phyloP scores from a whole-genome alignment of 2,797 vertebrate species.

The Lacerta bilineata region DNA sequence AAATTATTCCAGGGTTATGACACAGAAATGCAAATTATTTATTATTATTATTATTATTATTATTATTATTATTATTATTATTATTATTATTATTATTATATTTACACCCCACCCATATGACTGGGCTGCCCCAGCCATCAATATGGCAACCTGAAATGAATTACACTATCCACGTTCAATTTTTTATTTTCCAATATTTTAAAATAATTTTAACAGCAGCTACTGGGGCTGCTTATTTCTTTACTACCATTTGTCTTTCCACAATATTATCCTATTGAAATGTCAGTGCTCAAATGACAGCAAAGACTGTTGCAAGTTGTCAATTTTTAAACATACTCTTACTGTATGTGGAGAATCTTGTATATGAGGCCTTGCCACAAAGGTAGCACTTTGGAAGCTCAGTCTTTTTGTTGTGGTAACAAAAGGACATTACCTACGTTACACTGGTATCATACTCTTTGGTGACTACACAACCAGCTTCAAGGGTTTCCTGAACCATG shows the following conservation, averaged over 20 bases:
- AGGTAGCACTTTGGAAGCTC: not conserved
- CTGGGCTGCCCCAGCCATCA: not conserved
- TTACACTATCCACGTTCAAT: not conserved
- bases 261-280: slow-evolving; percentile 36
- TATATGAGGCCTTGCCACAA: not conserved
- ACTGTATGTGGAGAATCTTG: not conserved
- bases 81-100: not conserved
- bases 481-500: not conserved
- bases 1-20: not conserved
- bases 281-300: slow-evolving; percentile 40
- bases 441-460: not conserved
- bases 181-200: not conserved
- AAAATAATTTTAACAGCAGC: not conserved
- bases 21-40: slow-evolving; percentile 20
- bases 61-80: not conserved
- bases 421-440: not conserved
- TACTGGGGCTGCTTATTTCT: fast-evolving
- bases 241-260: not conserved
- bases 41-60: no score
- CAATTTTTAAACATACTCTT: slow-evolving; percentile 38
- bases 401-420: not conserved
- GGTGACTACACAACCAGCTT: not conserved
- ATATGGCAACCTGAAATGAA: slow-evolving; percentile 20
- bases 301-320: not conserved
- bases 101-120: not conserved